Evolutionary conservation across 2,888 invertebrate genomes (phyloP), one percentile per base, ranked within the genome.

Genomic region (Noctuana brunneofusca): DNA sequence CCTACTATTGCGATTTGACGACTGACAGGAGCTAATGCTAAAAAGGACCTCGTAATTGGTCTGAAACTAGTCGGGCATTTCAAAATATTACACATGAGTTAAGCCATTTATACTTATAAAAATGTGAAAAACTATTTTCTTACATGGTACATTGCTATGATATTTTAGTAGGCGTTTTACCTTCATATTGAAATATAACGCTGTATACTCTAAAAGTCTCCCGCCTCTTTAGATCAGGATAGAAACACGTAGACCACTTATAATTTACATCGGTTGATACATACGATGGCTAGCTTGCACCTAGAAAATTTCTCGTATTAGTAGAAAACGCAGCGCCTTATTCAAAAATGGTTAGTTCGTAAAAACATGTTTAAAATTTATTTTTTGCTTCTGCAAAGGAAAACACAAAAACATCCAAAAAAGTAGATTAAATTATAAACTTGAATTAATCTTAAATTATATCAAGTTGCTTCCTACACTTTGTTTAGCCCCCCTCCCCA

Each of bases 231-330:
- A 24, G 14, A 27, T 11, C 8, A 6, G 49, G 3, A 48, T 48
- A 27, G 14, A 49, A 49, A 24, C 49, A 27, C 27, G 24, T 27
- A 49, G 24, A 49, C 50, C 16, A 30, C 50, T 52, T 16, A 30
- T 16, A 30, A 30, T 52, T 30, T 18, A 27, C 49, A 30, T 52
- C 50, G 18, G 3, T 52, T 52, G 18, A 18, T 30, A 2, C 30
- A 52, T 9, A 52, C 50, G 16, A 24, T 24, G 14, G 24, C 9
- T 16, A n/a, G 30, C 30, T 27, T 0, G 8, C 50, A 30, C 30
- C 30, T 30, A 52, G 18, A 52, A 30, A 30, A 18, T 18, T 14
- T 48, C n/a, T 11, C 22, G 38, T 49, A 49, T 49, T 49, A 49
- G 49, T 43, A n/a, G 14, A 49, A 49, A 49, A 24, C 14, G 22